A percentile compares a stretch with the other conserved stretches of the same genome.
Conservation (phyloP, 64 coral and sea anemone genomes). For the Montipora cactus region DNA sequence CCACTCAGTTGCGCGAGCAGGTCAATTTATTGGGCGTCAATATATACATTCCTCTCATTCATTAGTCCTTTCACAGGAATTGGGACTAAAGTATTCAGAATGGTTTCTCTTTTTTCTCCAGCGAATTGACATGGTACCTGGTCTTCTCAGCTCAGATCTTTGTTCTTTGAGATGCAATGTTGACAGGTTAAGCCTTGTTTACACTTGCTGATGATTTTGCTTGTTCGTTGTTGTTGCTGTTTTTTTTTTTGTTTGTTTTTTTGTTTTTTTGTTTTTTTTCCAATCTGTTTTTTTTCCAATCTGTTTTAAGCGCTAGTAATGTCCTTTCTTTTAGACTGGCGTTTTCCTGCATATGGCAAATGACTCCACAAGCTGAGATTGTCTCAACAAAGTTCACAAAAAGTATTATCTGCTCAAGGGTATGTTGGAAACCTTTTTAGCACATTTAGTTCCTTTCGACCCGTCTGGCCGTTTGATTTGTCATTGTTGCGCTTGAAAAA, state of each 20-base stretch:
- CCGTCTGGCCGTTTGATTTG: neutral
- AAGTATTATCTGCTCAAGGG: conserved; percentile 95
- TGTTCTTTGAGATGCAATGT: conserved; percentile 94
- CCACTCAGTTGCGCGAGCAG: too few relatives aligned
- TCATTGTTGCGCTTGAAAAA: too few relatives aligned
- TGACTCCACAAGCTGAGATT: conserved; percentile 92
- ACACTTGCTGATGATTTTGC: neutral
- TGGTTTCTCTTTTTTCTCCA: neutral
- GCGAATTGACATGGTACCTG: conserved; percentile 99
- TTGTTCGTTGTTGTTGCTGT: too few relatives aligned
- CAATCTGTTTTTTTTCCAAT: too few relatives aligned
- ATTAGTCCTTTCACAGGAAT: too few relatives aligned
- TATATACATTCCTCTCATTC: too few relatives aligned
- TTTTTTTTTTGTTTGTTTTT: neutral
- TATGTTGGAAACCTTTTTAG: neutral
- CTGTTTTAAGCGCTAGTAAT: too few relatives aligned
- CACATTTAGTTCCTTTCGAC: neutral
- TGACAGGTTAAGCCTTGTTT: conserved; percentile 70
- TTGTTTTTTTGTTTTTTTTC: too few relatives aligned
- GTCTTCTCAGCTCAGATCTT: conserved; percentile 89
- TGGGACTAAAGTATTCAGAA: too few relatives aligned
- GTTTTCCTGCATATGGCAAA: conserved; percentile 98
- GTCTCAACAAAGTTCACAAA: conserved; percentile 91
- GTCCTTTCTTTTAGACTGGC: conserved; percentile 70
- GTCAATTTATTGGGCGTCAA: too few relatives aligned